Conservation (phyloP, 2,797 vertebrate species). For the Melanotaenia trifasciata region DNA sequence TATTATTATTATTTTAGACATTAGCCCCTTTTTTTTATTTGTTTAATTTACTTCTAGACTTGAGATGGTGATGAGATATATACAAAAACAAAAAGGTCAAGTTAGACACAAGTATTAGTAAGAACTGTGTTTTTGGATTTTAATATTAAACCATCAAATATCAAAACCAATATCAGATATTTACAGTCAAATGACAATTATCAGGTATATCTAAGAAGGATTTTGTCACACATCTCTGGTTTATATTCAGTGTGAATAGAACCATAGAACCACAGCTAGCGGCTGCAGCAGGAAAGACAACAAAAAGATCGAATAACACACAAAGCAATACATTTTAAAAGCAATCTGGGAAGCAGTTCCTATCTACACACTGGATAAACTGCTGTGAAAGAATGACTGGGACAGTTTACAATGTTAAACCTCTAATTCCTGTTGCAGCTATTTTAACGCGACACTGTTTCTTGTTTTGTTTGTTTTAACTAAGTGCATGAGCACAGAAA, state of each 20-base stretch:
- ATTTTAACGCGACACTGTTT: not conserved
- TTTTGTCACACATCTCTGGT: conserved; percentile 37
- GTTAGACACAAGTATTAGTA: conserved; percentile 19
- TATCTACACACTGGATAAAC: conserved; percentile 30
- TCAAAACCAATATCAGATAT: conserved; percentile 28
- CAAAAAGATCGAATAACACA: not conserved
- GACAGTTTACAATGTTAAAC: conserved; percentile 6
- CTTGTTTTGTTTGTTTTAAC: conserved; percentile 7
- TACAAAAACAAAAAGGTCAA: conserved; percentile 40
- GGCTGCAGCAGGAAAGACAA: conserved; percentile 26
- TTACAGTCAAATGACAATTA: conserved; percentile 52
- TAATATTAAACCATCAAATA: not conserved
- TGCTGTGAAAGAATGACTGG: conserved; percentile 12
- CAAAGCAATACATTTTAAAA: conserved; percentile 1
- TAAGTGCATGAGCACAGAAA: conserved; percentile 11
- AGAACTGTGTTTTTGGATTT: conserved; percentile 23
- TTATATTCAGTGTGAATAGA: conserved; percentile 33
- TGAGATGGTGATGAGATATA: conserved; percentile 58
- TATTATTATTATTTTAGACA: no score
- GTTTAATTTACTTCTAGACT: conserved; percentile 33
- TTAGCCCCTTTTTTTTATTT: not conserved
- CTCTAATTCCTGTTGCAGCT: not conserved
- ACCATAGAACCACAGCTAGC: conserved; percentile 48
- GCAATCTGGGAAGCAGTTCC: conserved; percentile 29
- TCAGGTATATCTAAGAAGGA: conserved; percentile 53